Evolutionary conservation across 1,140 invertebrate genomes (phyloP), one percentile per base, ranked within the genome.

Genomic region (Brachionus calyciflorus): DNA sequence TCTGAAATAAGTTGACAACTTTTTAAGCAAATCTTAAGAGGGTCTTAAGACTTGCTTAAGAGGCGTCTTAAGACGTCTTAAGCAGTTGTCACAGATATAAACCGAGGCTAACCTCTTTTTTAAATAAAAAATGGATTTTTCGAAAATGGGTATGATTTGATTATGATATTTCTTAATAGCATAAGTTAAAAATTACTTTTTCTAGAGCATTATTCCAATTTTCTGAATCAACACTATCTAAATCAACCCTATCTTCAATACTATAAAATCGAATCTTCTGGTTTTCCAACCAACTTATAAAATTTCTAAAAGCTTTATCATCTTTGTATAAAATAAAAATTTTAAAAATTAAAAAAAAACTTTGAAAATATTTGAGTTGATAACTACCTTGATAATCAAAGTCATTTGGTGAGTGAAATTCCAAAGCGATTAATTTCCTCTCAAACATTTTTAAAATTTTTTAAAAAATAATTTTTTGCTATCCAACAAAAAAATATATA

Each of bases 231-330:
- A 90, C 88, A 77, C 90, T 87, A 55, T 91, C 87, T 21, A 98
- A 82, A 1, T 84, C 85, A 78, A 88, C 88, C 24, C 93, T 86
- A 77, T 93, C 90, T 82, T 94, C 91, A 77, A 93, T 91, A 80
- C 90, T 90, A 80, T 93, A 93, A 80, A 91, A 89, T 17, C 93
- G 89, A 79, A 96, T 94, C 85, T 93, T 94, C 83, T 95, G 92
- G 83, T 95, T 92, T 86, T 98, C 94, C 26, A 97, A 81, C 94
- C 94, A 98, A 1, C 91, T 81, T 19, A 96, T 87, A 30, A 93
- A 85, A 80, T 89, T 91, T 65, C 90, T 89, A 81, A 93, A 91
- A 80, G 91, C 88, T 77, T 89, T 88, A 79, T 89, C 87, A 86
- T 93, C 93, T 94, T 79, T 24, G 82, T 79, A 14, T 75, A 44